Base-by-base conservation (phyloP, 2,888 invertebrate genomes). In the Caenorhabditis japonica region DNA sequence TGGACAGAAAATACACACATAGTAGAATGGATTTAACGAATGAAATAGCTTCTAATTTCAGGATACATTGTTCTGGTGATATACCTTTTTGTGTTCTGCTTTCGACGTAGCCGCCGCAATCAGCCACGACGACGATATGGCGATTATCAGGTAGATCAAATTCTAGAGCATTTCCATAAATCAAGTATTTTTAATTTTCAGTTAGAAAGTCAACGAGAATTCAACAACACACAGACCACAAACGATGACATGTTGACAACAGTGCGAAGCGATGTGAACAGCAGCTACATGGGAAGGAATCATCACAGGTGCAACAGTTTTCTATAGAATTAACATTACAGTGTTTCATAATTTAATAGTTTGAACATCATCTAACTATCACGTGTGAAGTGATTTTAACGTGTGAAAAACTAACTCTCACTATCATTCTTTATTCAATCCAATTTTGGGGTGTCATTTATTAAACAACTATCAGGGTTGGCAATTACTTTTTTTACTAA, bases 51-150 rank as follows among this genome's bases (percentile, higher is more conserved):
- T 49, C 38, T 8, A 23, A 46, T 27, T 30, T 30, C 82, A 56
- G 79, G 81, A 47, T 84, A 85, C 78, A 47, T 83, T 36, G 75
- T 84, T 36, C 77, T 85, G 7, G 55, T 84, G 56, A 73, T 77
- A 41, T 83, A 79, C 47, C 53, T 77, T 4, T 77, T 84, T 27
- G 56, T 77, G 13, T 70, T 83, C 33, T 85, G 84, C 61, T 76
- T 81, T 49, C 68, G 82, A 36, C 44, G 83, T 39, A 83, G 78
- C 52, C 74, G 83, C 25, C 64, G 81, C 21, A 79, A 83, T 34
- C 71, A 60, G 25, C 78, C 74, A 21, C 59, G 68, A 38, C 59
- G 82, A 58, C 75, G 83, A 19, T 53, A 78, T 43, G 83, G 84
- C 74, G 84, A 84, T 41, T 83, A 80, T 64, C 85, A 82, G 77